phyloP scores from a whole-genome alignment of 2,888 invertebrate species.

The Campaea margaritaria region DNA sequence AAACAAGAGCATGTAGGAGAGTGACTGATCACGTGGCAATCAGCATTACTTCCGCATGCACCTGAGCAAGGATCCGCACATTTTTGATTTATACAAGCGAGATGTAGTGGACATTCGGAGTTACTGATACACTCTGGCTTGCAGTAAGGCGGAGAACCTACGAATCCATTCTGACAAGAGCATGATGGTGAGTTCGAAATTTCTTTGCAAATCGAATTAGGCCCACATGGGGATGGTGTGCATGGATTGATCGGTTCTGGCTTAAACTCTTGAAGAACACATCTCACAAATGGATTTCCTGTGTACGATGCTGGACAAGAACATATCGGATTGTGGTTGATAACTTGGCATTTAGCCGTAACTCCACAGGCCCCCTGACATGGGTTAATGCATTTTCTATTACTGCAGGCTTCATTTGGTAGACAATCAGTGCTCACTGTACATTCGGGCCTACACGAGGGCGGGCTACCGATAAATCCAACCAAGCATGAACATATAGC shows the following conservation, averaged over 20 bases:
- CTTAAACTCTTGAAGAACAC: conserved; percentile 80
- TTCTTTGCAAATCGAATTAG: conserved; percentile 89
- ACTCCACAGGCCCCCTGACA: conserved; percentile 93
- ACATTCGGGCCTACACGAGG: conserved; percentile 92
- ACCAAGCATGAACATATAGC: conserved; percentile 89
- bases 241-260: conserved; percentile 87
- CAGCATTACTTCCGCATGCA: conserved; percentile 89
- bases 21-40: conserved; percentile 91
- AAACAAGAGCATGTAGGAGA: conserved; percentile 89
- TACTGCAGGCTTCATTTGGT: conserved; percentile 90
- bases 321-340: conserved; percentile 93
- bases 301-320: conserved; percentile 88
- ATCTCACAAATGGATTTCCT: conserved; percentile 91
- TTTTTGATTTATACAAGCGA: conserved; percentile 91
- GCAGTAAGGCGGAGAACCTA: conserved; percentile 90
- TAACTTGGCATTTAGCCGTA: conserved; percentile 89
- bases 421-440: conserved; percentile 90
- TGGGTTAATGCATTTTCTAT: conserved; percentile 93
- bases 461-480: conserved; percentile 90
- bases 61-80: conserved; percentile 90
- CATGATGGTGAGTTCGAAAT: conserved; percentile 89
- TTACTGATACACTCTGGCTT: conserved; percentile 92
- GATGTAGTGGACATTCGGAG: conserved; percentile 88
- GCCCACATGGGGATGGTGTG: conserved; percentile 92
- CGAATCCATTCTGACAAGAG: conserved; percentile 88